Conservation (phyloP, 2,797 vertebrate genomes). For the Vireo griseus region DNA sequence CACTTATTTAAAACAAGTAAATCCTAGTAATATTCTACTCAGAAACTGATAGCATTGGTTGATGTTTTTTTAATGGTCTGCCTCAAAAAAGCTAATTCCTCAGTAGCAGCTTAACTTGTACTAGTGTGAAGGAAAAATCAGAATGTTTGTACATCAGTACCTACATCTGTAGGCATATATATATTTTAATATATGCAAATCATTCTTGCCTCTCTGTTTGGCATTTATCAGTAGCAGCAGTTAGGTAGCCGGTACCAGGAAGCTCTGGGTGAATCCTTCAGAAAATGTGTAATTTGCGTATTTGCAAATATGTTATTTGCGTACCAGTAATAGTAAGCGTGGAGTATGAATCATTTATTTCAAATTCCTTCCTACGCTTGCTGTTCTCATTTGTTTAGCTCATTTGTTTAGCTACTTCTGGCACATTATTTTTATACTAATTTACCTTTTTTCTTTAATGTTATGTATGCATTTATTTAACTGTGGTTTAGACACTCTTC, state of each 20-base stretch:
- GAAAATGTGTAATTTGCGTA: fast-evolving
- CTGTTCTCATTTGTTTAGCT: neutral
- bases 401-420: neutral
- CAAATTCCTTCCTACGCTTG: neutral
- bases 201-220: neutral
- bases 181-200: neutral
- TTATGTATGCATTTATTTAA: neutral
- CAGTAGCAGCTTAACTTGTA: neutral
- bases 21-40: neutral
- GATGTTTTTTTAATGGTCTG: neutral
- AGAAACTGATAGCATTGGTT: neutral
- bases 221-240: neutral
- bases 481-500: neutral
- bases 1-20: neutral
- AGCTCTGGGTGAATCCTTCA: neutral
- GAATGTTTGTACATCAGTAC: neutral
- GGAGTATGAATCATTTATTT: neutral
- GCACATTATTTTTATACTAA: too few relatives aligned
- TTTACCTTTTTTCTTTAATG: neutral
- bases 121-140: neutral
- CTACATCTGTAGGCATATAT: too few relatives aligned
- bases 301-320: neutral
- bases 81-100: neutral
- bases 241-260: neutral
- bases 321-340: neutral